These are phyloP conservation scores for Willisornis vidua DNA, from an alignment of 2,113 vertebrate species.

Conservation along the genomic window DNA sequence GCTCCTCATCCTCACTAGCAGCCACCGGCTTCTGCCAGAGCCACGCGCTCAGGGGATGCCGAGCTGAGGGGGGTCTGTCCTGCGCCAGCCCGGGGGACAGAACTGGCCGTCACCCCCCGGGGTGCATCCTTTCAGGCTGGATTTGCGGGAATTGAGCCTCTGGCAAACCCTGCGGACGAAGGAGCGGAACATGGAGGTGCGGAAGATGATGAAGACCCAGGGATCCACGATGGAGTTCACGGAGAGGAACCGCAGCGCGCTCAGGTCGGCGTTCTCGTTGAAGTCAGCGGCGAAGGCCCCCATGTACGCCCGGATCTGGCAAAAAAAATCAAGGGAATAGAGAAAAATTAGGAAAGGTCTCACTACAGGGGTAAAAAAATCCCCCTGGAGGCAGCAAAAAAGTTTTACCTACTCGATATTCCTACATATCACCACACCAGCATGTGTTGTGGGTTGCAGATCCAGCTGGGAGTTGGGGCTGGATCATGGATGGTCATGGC, in stretches of 20 bases:
- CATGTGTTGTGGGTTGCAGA: rapidly evolving
- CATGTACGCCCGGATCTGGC: constrained; percentile 74
- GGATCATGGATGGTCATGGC: rapidly evolving
- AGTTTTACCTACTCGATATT: rapidly evolving
- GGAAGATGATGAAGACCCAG: constrained; percentile 85
- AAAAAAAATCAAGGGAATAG: rapidly evolving
- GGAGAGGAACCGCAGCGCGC: constrained; percentile 76
- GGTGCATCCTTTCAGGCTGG: neutral
- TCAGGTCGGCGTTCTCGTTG: constrained; percentile 70
- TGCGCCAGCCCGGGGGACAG: neutral
- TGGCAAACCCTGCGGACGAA: constrained; percentile 69
- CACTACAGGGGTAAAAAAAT: rapidly evolving
- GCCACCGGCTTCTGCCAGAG: neutral
- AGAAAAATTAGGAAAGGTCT: neutral
- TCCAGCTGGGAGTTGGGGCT: neutral
- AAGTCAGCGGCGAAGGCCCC: constrained; percentile 53
- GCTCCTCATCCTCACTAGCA: constrained; percentile 24
- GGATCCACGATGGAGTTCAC: constrained; percentile 82
- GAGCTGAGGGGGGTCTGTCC: neutral
- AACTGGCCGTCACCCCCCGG: rapidly evolving
- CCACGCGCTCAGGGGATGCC: neutral
- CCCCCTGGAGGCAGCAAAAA: rapidly evolving
- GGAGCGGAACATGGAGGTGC: constrained; percentile 76
- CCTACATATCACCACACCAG: rapidly evolving
- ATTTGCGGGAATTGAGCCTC: neutral